Percentiles rank a stretch among this genome's conserved stretches.
phyloP scores from a whole-genome alignment of 2,113 vertebrate species.

The Microtus montanus region DNA sequence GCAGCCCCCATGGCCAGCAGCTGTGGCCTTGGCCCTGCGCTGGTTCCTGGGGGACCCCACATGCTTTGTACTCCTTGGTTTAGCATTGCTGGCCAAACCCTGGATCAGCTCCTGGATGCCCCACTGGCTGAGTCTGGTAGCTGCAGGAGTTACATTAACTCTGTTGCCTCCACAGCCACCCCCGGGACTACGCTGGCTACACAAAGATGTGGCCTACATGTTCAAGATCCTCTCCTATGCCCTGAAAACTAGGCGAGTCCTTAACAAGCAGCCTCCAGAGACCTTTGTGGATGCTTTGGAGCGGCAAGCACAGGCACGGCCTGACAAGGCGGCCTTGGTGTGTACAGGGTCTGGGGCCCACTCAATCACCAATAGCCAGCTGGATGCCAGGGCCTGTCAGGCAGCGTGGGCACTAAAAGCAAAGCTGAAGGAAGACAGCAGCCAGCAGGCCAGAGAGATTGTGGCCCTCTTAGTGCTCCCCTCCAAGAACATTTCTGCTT shows the following conservation, averaged over 20 bases:
- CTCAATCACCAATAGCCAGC: not conserved
- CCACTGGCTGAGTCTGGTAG: not conserved
- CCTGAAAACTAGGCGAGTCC: fast-evolving
- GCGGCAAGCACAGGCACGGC: not conserved
- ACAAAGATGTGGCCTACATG: not conserved
- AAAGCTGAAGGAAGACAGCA: fast-evolving
- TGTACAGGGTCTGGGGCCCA: not conserved
- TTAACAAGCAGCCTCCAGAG: not conserved
- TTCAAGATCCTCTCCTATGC: not conserved
- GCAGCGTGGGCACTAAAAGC: slow-evolving; percentile 61
- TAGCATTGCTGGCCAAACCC: not conserved
- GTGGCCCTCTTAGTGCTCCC: slow-evolving; percentile 41
- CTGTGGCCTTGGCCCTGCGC: not conserved
- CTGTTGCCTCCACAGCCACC: not conserved
- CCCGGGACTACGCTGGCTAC: slow-evolving; percentile 56
- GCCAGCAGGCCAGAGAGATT: fast-evolving
- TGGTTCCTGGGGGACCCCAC: slow-evolving; percentile 51
- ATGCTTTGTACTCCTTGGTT: not conserved
- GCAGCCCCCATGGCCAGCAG: not conserved
- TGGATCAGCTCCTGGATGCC: slow-evolving; percentile 53
- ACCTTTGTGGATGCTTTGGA: slow-evolving; percentile 70
- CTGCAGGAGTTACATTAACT: fast-evolving
- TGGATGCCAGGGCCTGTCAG: slow-evolving; percentile 53
- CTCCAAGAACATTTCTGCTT: not conserved
- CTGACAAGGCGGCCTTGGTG: not conserved